Conservation (phyloP, 1,140 invertebrate genomes). For the Atopsyche davidsoni region DNA sequence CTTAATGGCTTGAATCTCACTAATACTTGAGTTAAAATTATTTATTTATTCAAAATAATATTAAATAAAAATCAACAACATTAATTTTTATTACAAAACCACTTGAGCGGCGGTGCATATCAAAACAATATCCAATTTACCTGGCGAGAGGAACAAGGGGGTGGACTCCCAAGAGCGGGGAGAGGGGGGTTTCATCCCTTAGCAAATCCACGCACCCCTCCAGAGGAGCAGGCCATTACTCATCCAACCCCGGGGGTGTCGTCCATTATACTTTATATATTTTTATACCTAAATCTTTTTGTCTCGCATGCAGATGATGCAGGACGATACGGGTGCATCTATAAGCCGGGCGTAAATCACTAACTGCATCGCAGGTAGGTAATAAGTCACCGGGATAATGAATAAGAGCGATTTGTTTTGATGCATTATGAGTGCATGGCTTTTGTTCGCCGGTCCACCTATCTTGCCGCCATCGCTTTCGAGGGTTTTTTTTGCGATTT, state of each 20-base stretch:
- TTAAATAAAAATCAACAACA: neutral
- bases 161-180: neutral
- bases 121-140: constrained; percentile 15
- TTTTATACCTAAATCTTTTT: constrained; percentile 21
- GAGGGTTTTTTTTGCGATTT: constrained; percentile 43
- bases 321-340: too few relatives aligned
- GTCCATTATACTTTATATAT: constrained; percentile 17
- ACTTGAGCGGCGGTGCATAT: too few relatives aligned
- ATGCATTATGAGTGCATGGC: constrained; percentile 45
- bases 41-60: constrained; percentile 1
- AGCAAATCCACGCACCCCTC: constrained; percentile 2
- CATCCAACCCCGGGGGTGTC: constrained; percentile 12
- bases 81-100: neutral
- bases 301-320: constrained; percentile 26
- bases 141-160: constrained; percentile 5
- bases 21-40: too few relatives aligned
- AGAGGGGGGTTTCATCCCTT: constrained; percentile 9
- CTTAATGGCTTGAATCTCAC: too few relatives aligned
- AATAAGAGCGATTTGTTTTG: constrained; percentile 53
- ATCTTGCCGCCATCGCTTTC: constrained; percentile 14
- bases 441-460: constrained; percentile 35
- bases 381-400: constrained; percentile 38
- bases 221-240: constrained; percentile 18
- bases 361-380: constrained; percentile 3
- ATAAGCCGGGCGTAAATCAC: too few relatives aligned